These are phyloP conservation scores for Ceratina australensis DNA, from an alignment of 1,140 invertebrate species.

Conservation along the genomic window DNA sequence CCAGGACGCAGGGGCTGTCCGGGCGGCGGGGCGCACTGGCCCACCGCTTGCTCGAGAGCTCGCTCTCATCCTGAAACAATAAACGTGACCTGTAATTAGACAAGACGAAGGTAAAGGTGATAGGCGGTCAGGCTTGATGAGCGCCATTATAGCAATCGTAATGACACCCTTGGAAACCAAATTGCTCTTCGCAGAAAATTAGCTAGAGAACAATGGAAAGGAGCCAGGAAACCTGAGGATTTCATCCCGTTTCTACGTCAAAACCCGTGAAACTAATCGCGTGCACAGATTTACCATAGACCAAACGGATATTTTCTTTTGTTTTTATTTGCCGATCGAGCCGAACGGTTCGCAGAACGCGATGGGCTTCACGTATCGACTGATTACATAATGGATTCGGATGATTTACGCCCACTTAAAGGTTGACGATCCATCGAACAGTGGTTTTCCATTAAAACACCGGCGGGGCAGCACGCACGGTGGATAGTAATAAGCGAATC, in stretches of 20 bases:
- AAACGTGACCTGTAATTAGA: constrained; percentile 67
- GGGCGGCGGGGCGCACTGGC: constrained; percentile 79
- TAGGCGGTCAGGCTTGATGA: constrained; percentile 59
- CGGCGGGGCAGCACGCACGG: background rate
- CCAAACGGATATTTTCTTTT: too few species aligned
- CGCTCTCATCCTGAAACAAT: constrained; percentile 79
- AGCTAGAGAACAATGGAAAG: constrained; percentile 22
- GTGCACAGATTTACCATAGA: too few species aligned
- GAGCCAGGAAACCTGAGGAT: background rate
- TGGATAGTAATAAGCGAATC: background rate
- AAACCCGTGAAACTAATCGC: too few species aligned
- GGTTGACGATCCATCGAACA: constrained; percentile 21
- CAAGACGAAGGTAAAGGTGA: constrained; percentile 66
- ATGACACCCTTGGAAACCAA: constrained; percentile 55
- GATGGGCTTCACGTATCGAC: too few species aligned
- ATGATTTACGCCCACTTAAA: constrained; percentile 4
- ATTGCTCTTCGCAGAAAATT: constrained; percentile 61
- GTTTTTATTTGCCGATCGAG: too few species aligned
- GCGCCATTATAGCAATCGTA: constrained; percentile 64
- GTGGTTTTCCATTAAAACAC: constrained; percentile 38
- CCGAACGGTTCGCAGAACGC: too few species aligned
- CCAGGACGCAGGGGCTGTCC: constrained; percentile 78
- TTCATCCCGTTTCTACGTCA: too few species aligned
- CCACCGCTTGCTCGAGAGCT: constrained; percentile 81
- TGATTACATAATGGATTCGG: background rate